These are phyloP conservation scores for Lepeophtheirus salmonis DNA, from an alignment of 1,140 invertebrate species.

Conservation along the genomic window DNA sequence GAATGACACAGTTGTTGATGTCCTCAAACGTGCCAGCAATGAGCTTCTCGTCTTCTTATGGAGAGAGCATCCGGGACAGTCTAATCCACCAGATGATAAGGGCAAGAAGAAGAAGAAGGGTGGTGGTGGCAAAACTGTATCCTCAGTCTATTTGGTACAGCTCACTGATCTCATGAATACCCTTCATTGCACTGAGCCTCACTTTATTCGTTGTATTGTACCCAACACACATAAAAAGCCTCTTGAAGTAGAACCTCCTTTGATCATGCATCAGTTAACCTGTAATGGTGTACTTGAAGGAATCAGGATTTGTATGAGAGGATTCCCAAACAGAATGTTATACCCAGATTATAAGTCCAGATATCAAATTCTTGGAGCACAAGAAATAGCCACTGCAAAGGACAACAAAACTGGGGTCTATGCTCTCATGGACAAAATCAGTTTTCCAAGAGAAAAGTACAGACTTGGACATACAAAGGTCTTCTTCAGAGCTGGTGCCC, in stretches of 20 bases:
- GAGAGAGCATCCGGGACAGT: slow-evolving; percentile 80
- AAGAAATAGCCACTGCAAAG: slow-evolving; percentile 1
- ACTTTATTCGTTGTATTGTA: slow-evolving; percentile 46
- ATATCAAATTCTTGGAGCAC: slow-evolving; percentile 12
- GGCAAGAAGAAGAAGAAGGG: slow-evolving; percentile 76
- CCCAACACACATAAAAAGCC: slow-evolving; percentile 42
- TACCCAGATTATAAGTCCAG: slow-evolving; percentile 33
- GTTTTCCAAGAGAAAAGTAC: slow-evolving; percentile 51
- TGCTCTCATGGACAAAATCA: slow-evolving; percentile 16
- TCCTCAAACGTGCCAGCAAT: slow-evolving; percentile 83
- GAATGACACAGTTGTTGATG: slow-evolving; percentile 94
- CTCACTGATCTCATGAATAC: slow-evolving; percentile 34
- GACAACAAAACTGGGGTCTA: slow-evolving; percentile 16
- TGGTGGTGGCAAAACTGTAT: slow-evolving; percentile 47
- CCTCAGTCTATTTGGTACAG: slow-evolving; percentile 62
- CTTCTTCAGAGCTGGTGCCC: slow-evolving; percentile 96
- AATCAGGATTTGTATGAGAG: slow-evolving; percentile 39
- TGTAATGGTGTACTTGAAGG: slow-evolving; percentile 42
- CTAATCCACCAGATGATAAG: slow-evolving; percentile 36
- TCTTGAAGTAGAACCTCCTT: slow-evolving; percentile 29
- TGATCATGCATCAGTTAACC: slow-evolving; percentile 35
- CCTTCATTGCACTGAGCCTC: slow-evolving; percentile 38
- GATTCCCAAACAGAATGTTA: slow-evolving; percentile 34
- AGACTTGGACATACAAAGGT: slow-evolving; percentile 92
- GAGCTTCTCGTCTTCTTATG: slow-evolving; percentile 74